These are phyloP conservation scores for Atethmia centrago DNA, from an alignment of 2,888 invertebrate genomes.

Conservation along the genomic window DNA sequence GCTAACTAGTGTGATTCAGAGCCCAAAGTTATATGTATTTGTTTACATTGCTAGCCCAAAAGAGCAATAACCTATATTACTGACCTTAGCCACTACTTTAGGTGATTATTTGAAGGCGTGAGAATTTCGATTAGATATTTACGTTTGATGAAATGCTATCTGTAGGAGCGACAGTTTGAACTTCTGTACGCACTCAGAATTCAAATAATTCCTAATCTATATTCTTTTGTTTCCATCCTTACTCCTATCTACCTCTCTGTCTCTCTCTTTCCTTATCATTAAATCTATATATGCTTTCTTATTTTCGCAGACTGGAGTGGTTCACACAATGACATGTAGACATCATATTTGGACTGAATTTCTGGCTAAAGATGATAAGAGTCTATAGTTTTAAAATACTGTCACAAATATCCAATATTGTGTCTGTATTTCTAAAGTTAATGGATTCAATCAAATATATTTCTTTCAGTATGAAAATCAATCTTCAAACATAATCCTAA, in stretches of 20 bases:
- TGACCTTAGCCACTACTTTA: slow-evolving; percentile 67
- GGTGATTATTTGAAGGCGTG: slow-evolving; percentile 1
- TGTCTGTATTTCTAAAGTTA: neutral
- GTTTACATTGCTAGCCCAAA: slow-evolving; percentile 59
- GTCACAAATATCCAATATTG: neutral
- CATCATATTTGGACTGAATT: neutral
- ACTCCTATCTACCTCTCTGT: neutral
- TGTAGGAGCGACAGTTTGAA: too few relatives aligned
- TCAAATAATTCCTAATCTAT: neutral
- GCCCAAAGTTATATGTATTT: slow-evolving; percentile 39
- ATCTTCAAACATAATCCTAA: neutral
- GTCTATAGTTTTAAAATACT: neutral
- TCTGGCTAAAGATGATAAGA: neutral
- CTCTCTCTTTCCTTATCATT: neutral
- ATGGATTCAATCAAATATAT: neutral
- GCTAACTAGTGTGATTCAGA: slow-evolving; percentile 62
- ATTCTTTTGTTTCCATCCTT: neutral
- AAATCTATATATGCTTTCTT: neutral
- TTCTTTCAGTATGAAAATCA: neutral
- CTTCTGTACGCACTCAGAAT: too few relatives aligned
- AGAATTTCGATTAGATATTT: neutral
- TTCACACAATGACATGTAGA: neutral
- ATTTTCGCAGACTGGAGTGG: neutral
- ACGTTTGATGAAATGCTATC: neutral
- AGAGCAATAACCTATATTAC: slow-evolving; percentile 71